A percentile compares a stretch with the other conserved stretches of the same genome.
Conservation (phyloP, 1,140 invertebrate species). For the Colletes gigas region DNA sequence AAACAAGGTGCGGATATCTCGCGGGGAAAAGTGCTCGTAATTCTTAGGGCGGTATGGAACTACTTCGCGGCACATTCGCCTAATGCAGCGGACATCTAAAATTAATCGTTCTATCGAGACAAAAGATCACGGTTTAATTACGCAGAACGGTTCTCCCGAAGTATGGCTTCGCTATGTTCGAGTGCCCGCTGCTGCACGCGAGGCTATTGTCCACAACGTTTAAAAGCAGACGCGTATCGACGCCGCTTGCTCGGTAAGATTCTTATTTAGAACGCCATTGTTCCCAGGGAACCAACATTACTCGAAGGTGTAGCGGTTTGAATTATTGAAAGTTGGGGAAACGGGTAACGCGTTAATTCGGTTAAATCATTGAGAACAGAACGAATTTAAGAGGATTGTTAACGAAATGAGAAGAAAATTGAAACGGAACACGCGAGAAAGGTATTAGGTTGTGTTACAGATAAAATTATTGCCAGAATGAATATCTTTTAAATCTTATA, state of each 20-base stretch:
- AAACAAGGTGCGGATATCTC: too few relatives aligned
- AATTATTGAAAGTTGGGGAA: background rate
- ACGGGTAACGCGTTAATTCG: background rate
- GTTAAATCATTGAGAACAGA: background rate
- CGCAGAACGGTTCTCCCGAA: constrained; percentile 23
- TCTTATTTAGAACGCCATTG: constrained; percentile 28
- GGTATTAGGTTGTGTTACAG: too few relatives aligned
- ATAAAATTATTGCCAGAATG: too few relatives aligned
- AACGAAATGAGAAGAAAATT: too few relatives aligned
- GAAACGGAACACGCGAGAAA: too few relatives aligned
- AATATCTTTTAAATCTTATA: too few relatives aligned
- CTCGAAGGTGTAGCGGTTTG: too few relatives aligned
- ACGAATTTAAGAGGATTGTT: background rate
- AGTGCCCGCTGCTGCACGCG: constrained; percentile 28
- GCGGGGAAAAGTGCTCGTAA: background rate
- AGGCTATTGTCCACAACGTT: constrained; percentile 37
- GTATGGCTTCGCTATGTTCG: background rate
- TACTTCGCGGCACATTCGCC: constrained; percentile 4
- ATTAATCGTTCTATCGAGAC: constrained; percentile 49
- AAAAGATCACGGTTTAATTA: constrained; percentile 53
- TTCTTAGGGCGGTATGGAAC: background rate
- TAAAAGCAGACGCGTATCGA: constrained; percentile 37
- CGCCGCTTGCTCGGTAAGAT: constrained; percentile 13
- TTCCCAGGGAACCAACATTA: background rate
- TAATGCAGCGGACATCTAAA: constrained; percentile 37